These are phyloP conservation scores for Akabosia matsudoensis DNA, from an alignment of 1,140 invertebrate species.

Conservation along the genomic window DNA sequence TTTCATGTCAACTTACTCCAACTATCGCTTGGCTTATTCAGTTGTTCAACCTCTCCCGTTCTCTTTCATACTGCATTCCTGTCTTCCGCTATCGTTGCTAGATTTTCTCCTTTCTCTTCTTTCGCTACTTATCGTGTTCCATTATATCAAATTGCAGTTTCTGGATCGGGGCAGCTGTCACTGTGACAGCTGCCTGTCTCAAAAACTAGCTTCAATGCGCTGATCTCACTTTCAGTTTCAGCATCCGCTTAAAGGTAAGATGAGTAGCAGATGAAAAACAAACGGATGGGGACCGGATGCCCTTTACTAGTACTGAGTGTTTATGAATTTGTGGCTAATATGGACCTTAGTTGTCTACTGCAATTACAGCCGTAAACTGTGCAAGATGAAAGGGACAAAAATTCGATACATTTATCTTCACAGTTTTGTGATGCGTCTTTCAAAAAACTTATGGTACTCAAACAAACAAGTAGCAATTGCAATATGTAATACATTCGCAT, in stretches of 20 bases:
- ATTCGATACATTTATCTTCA: no score
- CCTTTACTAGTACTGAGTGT: no score
- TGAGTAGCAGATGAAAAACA: neutral
- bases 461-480: no score
- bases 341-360: conserved; percentile 2
- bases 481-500: no score
- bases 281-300: neutral
- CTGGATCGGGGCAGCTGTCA: conserved; percentile 12
- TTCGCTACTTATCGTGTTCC: conserved; percentile 12
- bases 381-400: no score
- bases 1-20: neutral
- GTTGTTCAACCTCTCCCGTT: neutral
- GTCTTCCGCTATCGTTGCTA: neutral
- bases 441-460: no score
- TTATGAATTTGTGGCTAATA: neutral
- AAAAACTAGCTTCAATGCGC: neutral
- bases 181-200: conserved; percentile 8
- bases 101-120: neutral
- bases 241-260: neutral
- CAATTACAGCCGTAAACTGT: no score
- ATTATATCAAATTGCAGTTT: conserved; percentile 24
- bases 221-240: conserved; percentile 16
- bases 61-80: neutral
- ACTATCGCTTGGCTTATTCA: neutral
- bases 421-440: no score